These are phyloP conservation scores for Melipona bicolor DNA, from an alignment of 2,888 invertebrate species.

Conservation along the genomic window DNA sequence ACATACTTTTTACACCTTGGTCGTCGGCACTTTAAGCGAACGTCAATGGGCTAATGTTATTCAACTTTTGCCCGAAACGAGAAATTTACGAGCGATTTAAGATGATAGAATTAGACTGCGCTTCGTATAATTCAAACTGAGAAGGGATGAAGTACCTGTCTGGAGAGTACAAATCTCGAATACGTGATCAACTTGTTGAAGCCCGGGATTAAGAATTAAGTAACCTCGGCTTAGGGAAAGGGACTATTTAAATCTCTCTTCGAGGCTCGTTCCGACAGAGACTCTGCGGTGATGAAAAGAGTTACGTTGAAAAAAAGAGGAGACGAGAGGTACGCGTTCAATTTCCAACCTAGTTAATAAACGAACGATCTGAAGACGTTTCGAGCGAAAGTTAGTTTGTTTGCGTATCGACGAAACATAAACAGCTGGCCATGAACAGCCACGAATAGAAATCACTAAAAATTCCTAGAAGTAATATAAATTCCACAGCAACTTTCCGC, in stretches of 20 bases:
- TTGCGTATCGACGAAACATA: background rate
- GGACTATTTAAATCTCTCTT: conserved; percentile 12
- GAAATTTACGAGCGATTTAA: no score
- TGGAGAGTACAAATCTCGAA: background rate
- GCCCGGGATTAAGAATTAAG: conserved; percentile 9
- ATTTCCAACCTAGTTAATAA: background rate
- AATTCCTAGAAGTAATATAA: background rate
- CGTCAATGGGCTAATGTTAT: no score
- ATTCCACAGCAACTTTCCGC: background rate
- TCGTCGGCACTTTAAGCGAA: no score
- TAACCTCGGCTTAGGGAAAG: background rate
- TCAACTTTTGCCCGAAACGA: no score
- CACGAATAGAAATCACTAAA: background rate
- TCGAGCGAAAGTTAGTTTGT: background rate
- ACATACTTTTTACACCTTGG: no score
- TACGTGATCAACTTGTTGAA: conserved; percentile 4
- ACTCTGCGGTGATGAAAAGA: background rate
- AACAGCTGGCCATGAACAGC: background rate
- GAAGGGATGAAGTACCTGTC: background rate
- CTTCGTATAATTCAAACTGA: background rate
- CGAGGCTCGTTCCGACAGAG: background rate
- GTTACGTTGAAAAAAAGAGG: background rate
- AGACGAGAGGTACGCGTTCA: background rate
- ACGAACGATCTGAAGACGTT: conserved; percentile 1
- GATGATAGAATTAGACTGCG: no score